Evolutionary conservation across 2,113 vertebrate genomes (phyloP), one percentile per base, ranked within the genome.

Genomic region (Turnix velox): DNA sequence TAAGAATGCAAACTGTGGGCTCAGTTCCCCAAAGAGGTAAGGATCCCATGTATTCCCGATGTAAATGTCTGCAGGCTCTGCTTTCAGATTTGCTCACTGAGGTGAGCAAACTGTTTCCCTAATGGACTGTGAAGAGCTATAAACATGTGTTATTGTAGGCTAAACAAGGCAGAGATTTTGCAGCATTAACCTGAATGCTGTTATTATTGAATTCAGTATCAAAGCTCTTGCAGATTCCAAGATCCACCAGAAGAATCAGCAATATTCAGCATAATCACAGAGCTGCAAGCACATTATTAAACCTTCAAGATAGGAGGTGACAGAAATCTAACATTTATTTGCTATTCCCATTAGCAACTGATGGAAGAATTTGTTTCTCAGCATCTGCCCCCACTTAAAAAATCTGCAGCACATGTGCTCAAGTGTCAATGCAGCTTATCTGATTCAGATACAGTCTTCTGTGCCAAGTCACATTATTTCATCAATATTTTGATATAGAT

Each of bases 131-230:
- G 69, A 68, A 92, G 66, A 95, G 48, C 67, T 52, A 28, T 31
- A 78, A 81, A 58, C 31, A 54, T 42, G 4, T 3, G 0, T 17
- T 63, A 87, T 48, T 15, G 62, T 25, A 54, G 33, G 57, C 62
- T 90, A 81, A 92, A 82, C 40, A 90, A 88, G 73, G 40, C 61
- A 66, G 84, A 84, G 58, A 62, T 89, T 87, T 85, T 91, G 59
- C 78, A 87, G 63, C 57, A 74, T 80, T 89, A 84, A 65, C 49
- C 59, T 62, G 30, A 83, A 71, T 48, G 51, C 27, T 79, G 30
- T 51, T 75, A 43, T 42, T 90, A 61, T 2, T 80, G 59, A 90
- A 90, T 71, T 66, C 59, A 77, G 90, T 7, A 85, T 75, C 67
- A 93, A 90, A 86, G 68, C 58, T 92, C 66, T 72, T 78, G 42